These are phyloP conservation scores for Dendrocincla tyrannina DNA, from an alignment of 2,797 vertebrate genomes.

Conservation along the genomic window DNA sequence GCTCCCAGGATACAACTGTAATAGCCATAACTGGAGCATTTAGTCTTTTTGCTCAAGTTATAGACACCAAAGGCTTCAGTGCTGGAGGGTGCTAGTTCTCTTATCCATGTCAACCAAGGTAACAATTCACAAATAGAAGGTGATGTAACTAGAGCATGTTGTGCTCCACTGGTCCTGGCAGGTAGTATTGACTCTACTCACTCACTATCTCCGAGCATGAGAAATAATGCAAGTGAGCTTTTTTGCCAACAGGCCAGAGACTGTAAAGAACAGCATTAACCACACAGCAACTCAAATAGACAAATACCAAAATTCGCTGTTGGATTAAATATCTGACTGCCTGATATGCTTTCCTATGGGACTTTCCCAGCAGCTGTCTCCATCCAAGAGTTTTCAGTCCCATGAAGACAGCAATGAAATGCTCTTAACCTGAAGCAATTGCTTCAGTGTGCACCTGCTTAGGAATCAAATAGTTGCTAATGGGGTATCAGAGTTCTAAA, in stretches of 20 bases:
- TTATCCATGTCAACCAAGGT: constrained; percentile 31
- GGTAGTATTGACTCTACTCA: neutral
- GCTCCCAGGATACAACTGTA: neutral
- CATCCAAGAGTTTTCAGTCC: neutral
- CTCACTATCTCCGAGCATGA: neutral
- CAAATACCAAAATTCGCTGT: neutral
- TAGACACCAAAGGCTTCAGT: neutral
- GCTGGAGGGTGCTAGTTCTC: neutral
- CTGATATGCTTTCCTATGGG: neutral
- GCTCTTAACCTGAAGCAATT: neutral
- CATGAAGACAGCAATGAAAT: neutral
- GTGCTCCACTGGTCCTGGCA: constrained; percentile 41
- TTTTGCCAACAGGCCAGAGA: neutral
- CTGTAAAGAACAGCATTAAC: neutral
- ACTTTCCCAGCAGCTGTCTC: neutral
- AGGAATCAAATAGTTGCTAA: neutral
- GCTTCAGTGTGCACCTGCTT: neutral
- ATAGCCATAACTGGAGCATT: neutral
- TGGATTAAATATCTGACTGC: neutral
- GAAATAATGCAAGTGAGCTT: neutral
- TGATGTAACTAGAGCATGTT: constrained; percentile 44
- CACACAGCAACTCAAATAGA: neutral
- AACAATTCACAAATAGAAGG: constrained; percentile 57
- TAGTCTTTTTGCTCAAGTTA: neutral
- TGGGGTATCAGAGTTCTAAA: neutral